phyloP scores from a whole-genome alignment of 2,113 vertebrate species.

The Dinomys branickii region DNA sequence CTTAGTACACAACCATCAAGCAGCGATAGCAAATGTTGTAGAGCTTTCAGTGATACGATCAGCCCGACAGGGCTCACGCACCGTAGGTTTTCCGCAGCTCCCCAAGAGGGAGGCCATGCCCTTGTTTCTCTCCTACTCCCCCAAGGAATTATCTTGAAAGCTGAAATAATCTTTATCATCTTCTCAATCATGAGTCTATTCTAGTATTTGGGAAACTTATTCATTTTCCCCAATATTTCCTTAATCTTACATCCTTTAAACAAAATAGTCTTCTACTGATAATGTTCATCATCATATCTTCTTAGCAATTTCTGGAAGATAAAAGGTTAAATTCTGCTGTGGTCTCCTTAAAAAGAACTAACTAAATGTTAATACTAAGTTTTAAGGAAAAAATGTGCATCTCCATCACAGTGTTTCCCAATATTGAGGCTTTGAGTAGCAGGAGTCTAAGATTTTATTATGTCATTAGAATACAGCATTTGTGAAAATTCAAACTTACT shows the following conservation, averaged over 20 bases:
- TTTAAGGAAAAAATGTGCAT: neutral
- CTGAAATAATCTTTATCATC: slow-evolving; percentile 6
- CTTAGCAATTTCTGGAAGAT: neutral
- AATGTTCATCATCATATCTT: neutral
- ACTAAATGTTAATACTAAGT: slow-evolving; percentile 9
- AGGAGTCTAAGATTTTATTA: neutral
- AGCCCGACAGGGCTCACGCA: neutral
- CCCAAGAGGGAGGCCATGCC: neutral
- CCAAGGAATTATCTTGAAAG: neutral
- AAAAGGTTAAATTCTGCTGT: neutral
- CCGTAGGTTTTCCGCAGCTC: neutral
- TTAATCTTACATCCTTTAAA: neutral
- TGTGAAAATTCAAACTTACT: slow-evolving; percentile 8
- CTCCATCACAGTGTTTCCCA: neutral
- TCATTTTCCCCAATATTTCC: neutral
- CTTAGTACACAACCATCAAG: neutral
- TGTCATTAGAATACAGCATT: neutral
- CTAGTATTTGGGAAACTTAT: neutral
- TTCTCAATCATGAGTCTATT: neutral
- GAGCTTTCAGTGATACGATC: neutral
- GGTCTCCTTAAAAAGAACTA: neutral
- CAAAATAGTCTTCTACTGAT: neutral
- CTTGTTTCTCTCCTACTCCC: neutral
- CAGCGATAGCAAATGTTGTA: neutral
- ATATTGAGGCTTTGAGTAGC: neutral